Evolutionary conservation across 2,888 invertebrate species (phyloP).

Genomic region (Platycheirus albimanus): DNA sequence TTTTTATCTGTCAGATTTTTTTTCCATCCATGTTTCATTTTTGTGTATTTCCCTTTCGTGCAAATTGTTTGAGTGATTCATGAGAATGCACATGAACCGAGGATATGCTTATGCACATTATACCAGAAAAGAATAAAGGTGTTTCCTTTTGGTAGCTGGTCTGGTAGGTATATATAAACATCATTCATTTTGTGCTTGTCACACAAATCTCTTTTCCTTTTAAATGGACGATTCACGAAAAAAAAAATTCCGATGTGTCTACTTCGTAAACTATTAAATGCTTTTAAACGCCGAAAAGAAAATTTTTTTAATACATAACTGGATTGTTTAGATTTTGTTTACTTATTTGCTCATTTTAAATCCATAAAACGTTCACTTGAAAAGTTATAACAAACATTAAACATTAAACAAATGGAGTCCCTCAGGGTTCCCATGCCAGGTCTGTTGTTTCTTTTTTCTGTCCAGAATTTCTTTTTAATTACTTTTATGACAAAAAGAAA

Average conservation of each 20-base stretch:
- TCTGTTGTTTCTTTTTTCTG: background rate
- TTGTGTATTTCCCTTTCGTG: conserved; percentile 33
- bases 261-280: background rate
- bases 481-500: too few relatives aligned
- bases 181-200: conserved; percentile 29
- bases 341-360: too few relatives aligned
- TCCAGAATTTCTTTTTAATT: too few relatives aligned
- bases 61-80: conserved; percentile 50
- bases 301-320: too few relatives aligned
- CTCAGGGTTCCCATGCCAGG: background rate
- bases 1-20: conserved; percentile 53
- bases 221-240: conserved; percentile 13
- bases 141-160: too few relatives aligned
- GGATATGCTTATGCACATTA: conserved; percentile 29
- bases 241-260: conserved; percentile 1
- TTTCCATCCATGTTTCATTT: conserved; percentile 23
- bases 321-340: too few relatives aligned
- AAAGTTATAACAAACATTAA: too few relatives aligned
- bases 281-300: too few relatives aligned
- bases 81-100: conserved; percentile 31
- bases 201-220: conserved; percentile 3
- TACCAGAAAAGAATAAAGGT: conserved; percentile 15
- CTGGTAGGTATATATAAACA: conserved; percentile 3
- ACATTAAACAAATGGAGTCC: background rate
- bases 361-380: too few relatives aligned